Base-by-base conservation (phyloP, 2,797 vertebrate genomes). In the Diglossa cyanea region DNA sequence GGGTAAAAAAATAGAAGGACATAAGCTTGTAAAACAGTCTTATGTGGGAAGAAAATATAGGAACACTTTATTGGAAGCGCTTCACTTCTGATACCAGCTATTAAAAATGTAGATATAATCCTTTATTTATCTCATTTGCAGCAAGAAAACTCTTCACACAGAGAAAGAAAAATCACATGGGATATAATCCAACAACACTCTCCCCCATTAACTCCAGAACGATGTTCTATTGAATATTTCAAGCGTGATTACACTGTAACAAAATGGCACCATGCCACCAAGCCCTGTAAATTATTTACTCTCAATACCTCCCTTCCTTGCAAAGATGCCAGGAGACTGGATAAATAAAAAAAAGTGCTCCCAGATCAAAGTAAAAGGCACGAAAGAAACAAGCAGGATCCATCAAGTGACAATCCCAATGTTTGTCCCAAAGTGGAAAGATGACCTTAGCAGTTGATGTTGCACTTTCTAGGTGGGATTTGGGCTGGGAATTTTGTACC, bases 201-300 rank as follows among this genome's bases (percentile, higher is more conserved):
- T 88, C 86, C 50, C n/a, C 78, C 42, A 82, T 65, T 80, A 95
- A 88, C 81, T 94, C 1, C 0, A 61, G 81, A 88, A 91, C 0
- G 2, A 93, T 66, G 44, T 48, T 92, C 65, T 77, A 40, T 30
- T 80, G 67, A 89, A 42, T 80, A 89, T 63, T 77, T 92, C 84
- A 94, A 65, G 90, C 7, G 0, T 8, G 37, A 93, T 89, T 71
- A 65, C 48, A 47, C 28, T 37, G 60, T 40, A 95, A 87, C 42
- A 85, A 90, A 95, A 86, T 85, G 92, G 89, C 94, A 94, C 21
- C n/a, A 1, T 20, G 86, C 84, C 93, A 91, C 7, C 0, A 47
- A 55, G 60, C 35, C 74, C 77, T 61, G 31, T 50, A 57, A 93
- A 79, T 83, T 80, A 74, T 76, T 85, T 53, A 60, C 40, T 78